Evolutionary conservation across 1,140 invertebrate species (phyloP).

Genomic region (Sinella curviseta): DNA sequence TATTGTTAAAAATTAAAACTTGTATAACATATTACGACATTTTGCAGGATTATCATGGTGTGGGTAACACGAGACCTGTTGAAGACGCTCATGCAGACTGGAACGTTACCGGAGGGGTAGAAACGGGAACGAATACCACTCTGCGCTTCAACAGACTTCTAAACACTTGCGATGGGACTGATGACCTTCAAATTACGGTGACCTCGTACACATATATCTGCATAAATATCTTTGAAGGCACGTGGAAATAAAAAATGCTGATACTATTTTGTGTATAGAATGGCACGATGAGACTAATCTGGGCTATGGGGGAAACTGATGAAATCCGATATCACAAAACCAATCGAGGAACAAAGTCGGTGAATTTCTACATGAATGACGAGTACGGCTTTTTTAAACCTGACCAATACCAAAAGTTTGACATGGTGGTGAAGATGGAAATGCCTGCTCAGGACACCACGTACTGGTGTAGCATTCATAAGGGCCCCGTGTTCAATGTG

Average conservation of each 20-base stretch:
- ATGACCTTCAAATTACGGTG: not conserved
- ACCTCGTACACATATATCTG: not conserved
- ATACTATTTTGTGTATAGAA: not conserved
- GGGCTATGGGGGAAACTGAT: not conserved
- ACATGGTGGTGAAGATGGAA: conserved; percentile 13
- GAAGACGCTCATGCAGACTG: not conserved
- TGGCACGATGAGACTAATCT: not conserved
- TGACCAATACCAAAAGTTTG: not conserved
- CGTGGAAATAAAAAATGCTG: not conserved
- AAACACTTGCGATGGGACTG: not conserved
- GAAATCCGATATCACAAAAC: not conserved
- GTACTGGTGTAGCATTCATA: conserved; percentile 37
- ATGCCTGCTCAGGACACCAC: conserved; percentile 20
- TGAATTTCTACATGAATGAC: not conserved
- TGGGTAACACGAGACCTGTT: not conserved
- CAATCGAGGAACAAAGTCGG: not conserved
- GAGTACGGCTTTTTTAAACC: not conserved
- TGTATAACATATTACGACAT: not conserved
- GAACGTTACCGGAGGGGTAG: not conserved
- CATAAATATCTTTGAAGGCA: not conserved
- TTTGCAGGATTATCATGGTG: not conserved
- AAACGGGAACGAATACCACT: not conserved
- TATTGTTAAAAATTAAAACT: not conserved
- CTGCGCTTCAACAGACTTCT: not conserved
- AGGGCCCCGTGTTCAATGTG: conserved; percentile 1